A percentile compares a stretch with the other conserved stretches of the same genome.
phyloP scores from a whole-genome alignment of 2,888 invertebrate genomes.

The Lamellibrachia satsuma region DNA sequence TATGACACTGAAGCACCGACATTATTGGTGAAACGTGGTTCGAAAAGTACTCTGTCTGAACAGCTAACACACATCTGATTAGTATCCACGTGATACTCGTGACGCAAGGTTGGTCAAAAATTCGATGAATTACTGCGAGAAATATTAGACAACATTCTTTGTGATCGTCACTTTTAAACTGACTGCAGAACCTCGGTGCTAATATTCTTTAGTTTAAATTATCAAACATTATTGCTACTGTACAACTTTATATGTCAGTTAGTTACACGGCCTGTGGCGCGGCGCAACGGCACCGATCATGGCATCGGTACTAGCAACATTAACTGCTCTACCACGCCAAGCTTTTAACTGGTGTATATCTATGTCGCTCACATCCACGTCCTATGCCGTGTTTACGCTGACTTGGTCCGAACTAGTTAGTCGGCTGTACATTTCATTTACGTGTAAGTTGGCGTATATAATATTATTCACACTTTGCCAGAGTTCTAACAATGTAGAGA shows the following conservation, averaged over 20 bases:
- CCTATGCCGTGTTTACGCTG: neutral
- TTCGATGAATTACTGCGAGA: neutral
- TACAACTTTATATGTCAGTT: neutral
- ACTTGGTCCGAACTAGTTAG: neutral
- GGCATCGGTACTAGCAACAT: no score
- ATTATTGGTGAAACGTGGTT: neutral
- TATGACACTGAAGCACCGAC: neutral
- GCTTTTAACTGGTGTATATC: neutral
- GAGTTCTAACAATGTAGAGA: neutral
- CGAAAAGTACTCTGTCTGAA: neutral
- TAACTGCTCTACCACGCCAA: neutral
- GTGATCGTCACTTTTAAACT: neutral
- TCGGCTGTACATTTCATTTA: neutral
- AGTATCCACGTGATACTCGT: neutral
- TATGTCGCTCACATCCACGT: neutral
- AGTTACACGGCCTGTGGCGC: neutral
- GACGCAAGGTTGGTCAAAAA: neutral
- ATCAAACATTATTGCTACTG: neutral
- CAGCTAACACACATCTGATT: neutral
- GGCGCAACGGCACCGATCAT: neutral
- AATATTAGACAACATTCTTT: neutral
- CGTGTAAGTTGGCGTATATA: neutral
- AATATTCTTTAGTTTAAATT: neutral
- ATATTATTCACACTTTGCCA: neutral
- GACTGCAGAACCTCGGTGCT: neutral